Evolutionary conservation across 2,797 vertebrate species (phyloP).

Genomic region (Mus spretus): DNA sequence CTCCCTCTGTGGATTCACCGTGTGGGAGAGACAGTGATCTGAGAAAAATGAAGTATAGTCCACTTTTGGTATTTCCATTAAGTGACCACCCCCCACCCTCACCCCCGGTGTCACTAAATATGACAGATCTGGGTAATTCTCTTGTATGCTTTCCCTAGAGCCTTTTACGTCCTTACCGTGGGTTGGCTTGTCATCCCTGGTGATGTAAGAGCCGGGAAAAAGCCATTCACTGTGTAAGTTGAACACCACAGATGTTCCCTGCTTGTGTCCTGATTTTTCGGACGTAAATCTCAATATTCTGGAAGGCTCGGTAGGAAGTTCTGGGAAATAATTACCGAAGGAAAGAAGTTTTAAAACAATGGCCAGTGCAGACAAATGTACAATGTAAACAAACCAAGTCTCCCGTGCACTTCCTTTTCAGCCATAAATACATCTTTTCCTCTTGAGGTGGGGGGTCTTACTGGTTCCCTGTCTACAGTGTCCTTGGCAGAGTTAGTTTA

Average conservation of each 20-base stretch:
- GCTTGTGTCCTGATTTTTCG: conserved; percentile 63
- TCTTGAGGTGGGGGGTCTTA: neutral
- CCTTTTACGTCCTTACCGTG: conserved; percentile 79
- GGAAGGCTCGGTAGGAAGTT: conserved; percentile 66
- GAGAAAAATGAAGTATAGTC: conserved; percentile 6
- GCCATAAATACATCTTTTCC: conserved; percentile 76
- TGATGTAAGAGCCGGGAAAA: conserved; percentile 80
- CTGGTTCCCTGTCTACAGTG: neutral
- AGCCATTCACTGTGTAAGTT: conserved; percentile 77
- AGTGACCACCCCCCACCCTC: conserved; percentile 7
- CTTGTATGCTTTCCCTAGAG: conserved; percentile 80
- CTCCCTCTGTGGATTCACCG: neutral
- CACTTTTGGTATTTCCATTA: conserved; percentile 55
- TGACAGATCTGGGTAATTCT: conserved; percentile 71
- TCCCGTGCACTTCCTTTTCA: conserved; percentile 48
- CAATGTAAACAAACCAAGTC: conserved; percentile 64
- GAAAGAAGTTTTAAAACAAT: conserved; percentile 73
- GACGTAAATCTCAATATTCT: conserved; percentile 68
- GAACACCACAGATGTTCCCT: conserved; percentile 72
- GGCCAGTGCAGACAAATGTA: conserved; percentile 66
- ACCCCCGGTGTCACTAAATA: conserved; percentile 26
- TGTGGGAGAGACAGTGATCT: neutral
- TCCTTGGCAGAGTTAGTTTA: conserved; percentile 17
- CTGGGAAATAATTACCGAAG: conserved; percentile 72
- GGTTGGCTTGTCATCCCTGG: conserved; percentile 78